Conservation (phyloP, 2,888 invertebrate genomes). For the Diadegma fenestrale region DNA sequence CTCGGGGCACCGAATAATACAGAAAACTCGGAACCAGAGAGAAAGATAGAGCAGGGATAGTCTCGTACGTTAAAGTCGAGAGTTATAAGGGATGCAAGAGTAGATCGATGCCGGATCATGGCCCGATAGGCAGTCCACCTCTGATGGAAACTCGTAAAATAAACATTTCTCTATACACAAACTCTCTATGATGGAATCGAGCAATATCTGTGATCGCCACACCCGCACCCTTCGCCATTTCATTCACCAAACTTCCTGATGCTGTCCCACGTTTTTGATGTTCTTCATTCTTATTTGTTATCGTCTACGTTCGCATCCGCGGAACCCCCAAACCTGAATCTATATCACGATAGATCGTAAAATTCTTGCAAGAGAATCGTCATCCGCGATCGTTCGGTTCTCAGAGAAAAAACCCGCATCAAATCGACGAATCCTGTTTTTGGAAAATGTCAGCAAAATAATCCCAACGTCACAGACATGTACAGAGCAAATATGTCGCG, state of each 20-base stretch:
- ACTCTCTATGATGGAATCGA: conserved; percentile 68
- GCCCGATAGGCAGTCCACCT: conserved; percentile 49
- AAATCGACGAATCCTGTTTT: not conserved
- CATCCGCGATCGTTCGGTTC: not conserved
- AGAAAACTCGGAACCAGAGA: conserved; percentile 8
- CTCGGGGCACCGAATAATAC: conserved; percentile 17
- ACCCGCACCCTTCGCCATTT: not conserved
- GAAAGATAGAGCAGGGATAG: conserved; percentile 7
- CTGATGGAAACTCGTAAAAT: conserved; percentile 72
- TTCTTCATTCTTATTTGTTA: not conserved
- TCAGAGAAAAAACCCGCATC: not conserved
- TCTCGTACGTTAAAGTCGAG: conserved; percentile 10
- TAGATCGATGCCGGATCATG: conserved; percentile 64
- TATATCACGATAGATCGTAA: not conserved
- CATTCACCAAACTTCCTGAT: conserved; percentile 15
- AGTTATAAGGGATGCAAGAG: not conserved
- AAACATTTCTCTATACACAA: conserved; percentile 67
- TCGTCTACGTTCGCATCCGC: not conserved
- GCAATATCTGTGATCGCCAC: conserved; percentile 45
- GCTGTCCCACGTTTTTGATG: not conserved
- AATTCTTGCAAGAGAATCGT: not conserved
- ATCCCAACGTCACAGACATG: not conserved
- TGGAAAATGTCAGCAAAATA: not conserved
- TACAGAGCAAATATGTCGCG: not conserved
- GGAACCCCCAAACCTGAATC: not conserved